phyloP scores from a whole-genome alignment of 1,140 invertebrate genomes.

The Drosophila fuyamai region DNA sequence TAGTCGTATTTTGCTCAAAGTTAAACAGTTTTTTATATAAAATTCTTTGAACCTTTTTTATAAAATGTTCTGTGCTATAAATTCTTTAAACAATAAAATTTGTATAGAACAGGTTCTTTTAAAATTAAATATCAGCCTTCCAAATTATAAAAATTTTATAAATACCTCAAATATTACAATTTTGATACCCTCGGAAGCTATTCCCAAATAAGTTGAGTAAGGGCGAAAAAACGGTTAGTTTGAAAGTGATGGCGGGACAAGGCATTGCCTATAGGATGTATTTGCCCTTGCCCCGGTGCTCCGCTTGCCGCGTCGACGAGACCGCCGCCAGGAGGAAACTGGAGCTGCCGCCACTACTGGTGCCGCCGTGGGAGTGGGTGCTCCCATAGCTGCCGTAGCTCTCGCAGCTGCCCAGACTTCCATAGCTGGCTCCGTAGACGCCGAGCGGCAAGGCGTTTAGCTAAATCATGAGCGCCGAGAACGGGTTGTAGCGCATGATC shows the following conservation, averaged over 20 bases:
- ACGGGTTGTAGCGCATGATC: conserved; percentile 94
- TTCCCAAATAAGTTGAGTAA: conserved; percentile 12
- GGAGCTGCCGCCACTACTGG: conserved; percentile 61
- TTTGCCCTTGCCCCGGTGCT: conserved; percentile 68
- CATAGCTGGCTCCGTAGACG: conserved; percentile 65
- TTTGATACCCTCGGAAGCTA: not conserved
- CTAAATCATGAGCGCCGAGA: conserved; percentile 90
- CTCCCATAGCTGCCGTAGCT: conserved; percentile 57
- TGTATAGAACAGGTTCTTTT: too few species aligned
- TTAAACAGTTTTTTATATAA: too few species aligned
- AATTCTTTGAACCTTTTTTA: too few species aligned
- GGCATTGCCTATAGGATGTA: conserved; percentile 59
- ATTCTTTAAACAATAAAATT: too few species aligned
- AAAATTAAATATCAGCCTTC: not conserved
- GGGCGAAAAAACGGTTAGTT: conserved; percentile 5
- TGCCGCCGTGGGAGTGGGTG: conserved; percentile 58
- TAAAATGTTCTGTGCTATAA: too few species aligned
- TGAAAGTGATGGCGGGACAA: not conserved
- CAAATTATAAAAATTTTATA: not conserved
- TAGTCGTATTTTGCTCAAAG: too few species aligned
- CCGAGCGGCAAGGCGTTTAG: conserved; percentile 80
- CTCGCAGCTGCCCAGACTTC: conserved; percentile 48
- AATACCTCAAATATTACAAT: not conserved
- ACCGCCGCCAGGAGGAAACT: conserved; percentile 63
- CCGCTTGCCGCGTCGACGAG: conserved; percentile 73